Evolutionary conservation across 2,113 vertebrate species (phyloP).

Genomic region (Heloderma charlesbogerti): DNA sequence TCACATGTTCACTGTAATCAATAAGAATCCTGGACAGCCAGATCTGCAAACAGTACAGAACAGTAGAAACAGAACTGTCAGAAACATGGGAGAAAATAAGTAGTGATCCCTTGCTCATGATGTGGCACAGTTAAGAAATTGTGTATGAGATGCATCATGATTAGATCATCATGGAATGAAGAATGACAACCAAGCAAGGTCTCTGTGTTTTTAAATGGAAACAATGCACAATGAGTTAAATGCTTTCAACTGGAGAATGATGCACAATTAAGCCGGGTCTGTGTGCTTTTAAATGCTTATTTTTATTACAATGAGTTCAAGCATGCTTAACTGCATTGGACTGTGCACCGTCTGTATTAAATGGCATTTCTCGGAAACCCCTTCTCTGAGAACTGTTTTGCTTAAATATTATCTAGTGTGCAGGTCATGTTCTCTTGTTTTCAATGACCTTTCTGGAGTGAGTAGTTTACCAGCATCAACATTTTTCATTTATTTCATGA

Average conservation of each 20-base stretch:
- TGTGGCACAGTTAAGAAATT: neutral
- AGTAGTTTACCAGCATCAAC: neutral
- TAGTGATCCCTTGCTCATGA: neutral
- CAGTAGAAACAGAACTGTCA: neutral
- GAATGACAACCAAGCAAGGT: neutral
- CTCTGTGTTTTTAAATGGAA: neutral
- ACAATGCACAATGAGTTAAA: neutral
- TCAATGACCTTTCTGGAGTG: neutral
- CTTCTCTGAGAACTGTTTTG: neutral
- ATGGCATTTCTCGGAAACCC: neutral
- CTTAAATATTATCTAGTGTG: neutral
- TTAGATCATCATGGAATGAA: neutral
- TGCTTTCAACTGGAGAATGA: neutral
- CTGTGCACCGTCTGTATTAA: neutral
- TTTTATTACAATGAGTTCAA: neutral
- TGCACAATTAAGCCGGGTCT: neutral
- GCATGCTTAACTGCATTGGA: neutral
- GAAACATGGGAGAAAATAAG: neutral
- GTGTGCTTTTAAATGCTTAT: neutral
- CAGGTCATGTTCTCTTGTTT: neutral
- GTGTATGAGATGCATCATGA: neutral
- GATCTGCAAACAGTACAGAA: neutral
- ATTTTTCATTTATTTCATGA: slow-evolving; percentile 26
- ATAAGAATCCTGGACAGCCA: neutral
- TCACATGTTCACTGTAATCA: neutral